Base-by-base conservation (phyloP, 2,888 invertebrate genomes). In the Ophion ventricosus region DNA sequence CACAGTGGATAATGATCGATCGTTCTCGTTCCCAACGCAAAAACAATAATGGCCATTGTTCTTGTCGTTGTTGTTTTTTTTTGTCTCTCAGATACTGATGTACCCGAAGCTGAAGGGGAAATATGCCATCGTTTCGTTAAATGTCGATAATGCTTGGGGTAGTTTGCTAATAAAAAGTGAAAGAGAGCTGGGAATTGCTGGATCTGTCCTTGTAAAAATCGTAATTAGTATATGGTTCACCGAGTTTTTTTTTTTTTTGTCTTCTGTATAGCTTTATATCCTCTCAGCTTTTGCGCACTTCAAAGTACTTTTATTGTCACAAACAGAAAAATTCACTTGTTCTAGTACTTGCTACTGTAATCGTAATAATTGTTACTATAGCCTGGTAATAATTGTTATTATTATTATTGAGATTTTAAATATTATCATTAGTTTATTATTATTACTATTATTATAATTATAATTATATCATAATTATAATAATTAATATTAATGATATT, bases 1-100 rank as follows among this genome's bases (percentile, higher is more conserved):
- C 26, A 23, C 10, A 29, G 70, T 54, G 63, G 54, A 78, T 78
- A 78, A 78, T 78, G 78, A 78, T 78, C 78, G 78, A 78, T 78
- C 78, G 63, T 70, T 35, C 70, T 78, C 54, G 23, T 63, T 78
- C 73, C 29, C 69, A 61, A n/a, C 26, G 69, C 69, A 35, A 70
- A 70, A 63, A 70, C 63, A 63, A 78, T 59, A 59, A 77, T 70
- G 35, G 69, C 63, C 54, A 78, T 78, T 78, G 70, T 77, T 77
- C 57, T 67, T 40, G 20, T 59, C 29, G 54, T 49, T 40, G 14
- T 49, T 59, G 57, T 59, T 59, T 54, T 64, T 49, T 40, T 25
- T 49, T 59, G 57, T 59, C 17, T 40, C 57, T 1, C 20, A 8
- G 43, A 14, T 3, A 61, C n/a, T 49, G 23, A 69, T 49, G 57